phyloP scores from a whole-genome alignment of 1,140 invertebrate genomes.

The Trachymyrmex septentrionalis region DNA sequence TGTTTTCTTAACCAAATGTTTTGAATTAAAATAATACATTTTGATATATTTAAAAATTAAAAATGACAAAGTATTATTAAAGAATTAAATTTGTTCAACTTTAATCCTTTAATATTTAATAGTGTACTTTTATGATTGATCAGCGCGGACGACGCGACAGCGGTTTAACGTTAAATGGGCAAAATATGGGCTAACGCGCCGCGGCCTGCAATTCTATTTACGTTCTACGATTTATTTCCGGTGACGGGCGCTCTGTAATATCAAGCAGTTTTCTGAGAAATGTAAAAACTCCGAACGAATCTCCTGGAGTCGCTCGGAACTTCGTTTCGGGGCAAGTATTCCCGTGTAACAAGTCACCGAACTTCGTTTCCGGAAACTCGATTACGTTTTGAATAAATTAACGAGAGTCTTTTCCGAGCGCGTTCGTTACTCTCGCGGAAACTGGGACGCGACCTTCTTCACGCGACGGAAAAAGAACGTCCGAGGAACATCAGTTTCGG shows the following conservation, averaged over 20 bases:
- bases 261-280: constrained; percentile 45
- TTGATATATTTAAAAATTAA: no score
- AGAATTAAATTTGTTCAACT: no score
- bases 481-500: constrained; percentile 22
- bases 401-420: constrained; percentile 54
- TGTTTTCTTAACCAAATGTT: no score
- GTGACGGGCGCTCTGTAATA: constrained; percentile 4
- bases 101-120: no score
- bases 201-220: not conserved
- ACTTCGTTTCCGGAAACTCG: constrained; percentile 56
- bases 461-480: constrained; percentile 30
- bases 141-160: not conserved
- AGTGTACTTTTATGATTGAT: not conserved
- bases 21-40: no score
- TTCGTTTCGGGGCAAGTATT: constrained; percentile 41
- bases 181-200: not conserved
- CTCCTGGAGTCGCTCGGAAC: constrained; percentile 37
- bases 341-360: constrained; percentile 52
- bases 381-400: constrained; percentile 64
- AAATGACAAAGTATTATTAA: no score
- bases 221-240: constrained; percentile 28
- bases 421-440: constrained; percentile 43
- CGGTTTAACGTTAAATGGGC: not conserved
- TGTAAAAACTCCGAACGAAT: constrained; percentile 55
- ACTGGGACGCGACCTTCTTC: constrained; percentile 52